These are phyloP conservation scores for Enhydra lutris DNA, from an alignment of 2,113 vertebrate genomes.

Conservation along the genomic window DNA sequence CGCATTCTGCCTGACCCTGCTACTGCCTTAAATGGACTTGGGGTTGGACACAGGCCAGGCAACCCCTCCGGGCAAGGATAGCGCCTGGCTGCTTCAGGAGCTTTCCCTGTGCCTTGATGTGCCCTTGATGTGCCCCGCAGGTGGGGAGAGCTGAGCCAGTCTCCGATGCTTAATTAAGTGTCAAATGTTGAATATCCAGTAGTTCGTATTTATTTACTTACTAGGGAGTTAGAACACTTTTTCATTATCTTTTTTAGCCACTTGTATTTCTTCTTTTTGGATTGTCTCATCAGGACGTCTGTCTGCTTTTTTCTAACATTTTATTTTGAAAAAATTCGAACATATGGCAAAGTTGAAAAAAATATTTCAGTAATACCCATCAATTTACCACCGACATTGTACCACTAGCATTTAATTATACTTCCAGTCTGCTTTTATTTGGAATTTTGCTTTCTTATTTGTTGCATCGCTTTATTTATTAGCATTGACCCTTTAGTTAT, in stretches of 20 bases:
- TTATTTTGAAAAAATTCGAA: neutral
- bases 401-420: neutral
- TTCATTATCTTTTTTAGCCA: neutral
- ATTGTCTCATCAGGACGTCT: neutral
- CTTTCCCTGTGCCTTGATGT: neutral
- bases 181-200: neutral
- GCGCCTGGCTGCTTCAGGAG: neutral
- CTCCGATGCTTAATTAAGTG: neutral
- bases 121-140: neutral
- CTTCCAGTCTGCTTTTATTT: neutral
- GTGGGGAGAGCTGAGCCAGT: neutral
- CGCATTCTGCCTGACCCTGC: rapidly evolving
- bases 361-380: neutral
- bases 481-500: neutral
- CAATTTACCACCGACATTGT: neutral
- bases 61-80: neutral
- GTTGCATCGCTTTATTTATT: neutral
- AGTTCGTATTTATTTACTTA: neutral
- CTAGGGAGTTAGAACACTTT: neutral
- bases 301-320: neutral
- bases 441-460: neutral
- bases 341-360: neutral
- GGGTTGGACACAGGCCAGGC: neutral
- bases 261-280: neutral
- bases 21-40: too few relatives aligned